These are phyloP conservation scores for Armadillidium nasatum DNA, from an alignment of 1,140 invertebrate species.

Conservation along the genomic window DNA sequence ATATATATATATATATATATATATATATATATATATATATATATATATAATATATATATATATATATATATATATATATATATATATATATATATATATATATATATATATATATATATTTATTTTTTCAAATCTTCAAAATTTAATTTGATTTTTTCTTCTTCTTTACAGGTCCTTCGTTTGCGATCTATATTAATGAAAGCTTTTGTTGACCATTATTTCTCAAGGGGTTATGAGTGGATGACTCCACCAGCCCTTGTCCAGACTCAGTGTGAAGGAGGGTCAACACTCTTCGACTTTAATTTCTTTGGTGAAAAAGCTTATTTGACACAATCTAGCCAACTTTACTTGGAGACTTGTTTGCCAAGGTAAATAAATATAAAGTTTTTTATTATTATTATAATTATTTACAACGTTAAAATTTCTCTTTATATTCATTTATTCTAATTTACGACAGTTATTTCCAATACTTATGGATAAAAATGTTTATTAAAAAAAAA, in stretches of 20 bases:
- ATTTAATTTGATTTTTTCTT: no score
- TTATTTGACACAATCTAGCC: constrained; percentile 95
- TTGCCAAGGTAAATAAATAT: constrained; percentile 61
- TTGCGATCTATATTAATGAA: constrained; percentile 83
- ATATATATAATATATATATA: no score
- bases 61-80: no score
- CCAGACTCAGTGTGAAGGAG: constrained; percentile 74
- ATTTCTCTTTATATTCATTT: constrained; percentile 16
- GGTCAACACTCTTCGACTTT: constrained; percentile 81
- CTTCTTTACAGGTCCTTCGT: constrained; percentile 68
- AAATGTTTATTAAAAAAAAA: no score
- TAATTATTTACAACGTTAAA: no score
- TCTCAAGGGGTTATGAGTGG: constrained; percentile 78
- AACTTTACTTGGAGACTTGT: constrained; percentile 97
- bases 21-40: no score
- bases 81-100: no score
- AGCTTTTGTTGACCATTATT: constrained; percentile 90
- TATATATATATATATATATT: no score
- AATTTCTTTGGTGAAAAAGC: constrained; percentile 68
- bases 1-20: no score
- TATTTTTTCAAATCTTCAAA: no score
- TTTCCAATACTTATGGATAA: no score
- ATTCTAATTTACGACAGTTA: no score
- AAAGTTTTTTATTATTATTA: neutral
- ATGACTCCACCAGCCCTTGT: constrained; percentile 96